These are phyloP conservation scores for Campoletis sonorensis DNA, from an alignment of 1,140 invertebrate genomes.

Conservation along the genomic window DNA sequence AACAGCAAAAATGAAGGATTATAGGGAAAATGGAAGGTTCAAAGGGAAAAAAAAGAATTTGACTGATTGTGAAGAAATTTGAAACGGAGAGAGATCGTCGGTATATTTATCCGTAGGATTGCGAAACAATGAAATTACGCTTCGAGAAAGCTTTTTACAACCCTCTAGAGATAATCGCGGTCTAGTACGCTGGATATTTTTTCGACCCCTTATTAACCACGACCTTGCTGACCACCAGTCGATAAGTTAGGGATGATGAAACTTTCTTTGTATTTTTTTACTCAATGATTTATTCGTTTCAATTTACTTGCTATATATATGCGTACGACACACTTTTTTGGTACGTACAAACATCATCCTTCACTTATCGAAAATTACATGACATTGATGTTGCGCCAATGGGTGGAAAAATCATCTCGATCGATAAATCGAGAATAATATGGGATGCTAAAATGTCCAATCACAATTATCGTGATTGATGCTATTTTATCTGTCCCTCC, in stretches of 20 bases:
- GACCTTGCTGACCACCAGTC: background rate
- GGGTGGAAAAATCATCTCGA: no score
- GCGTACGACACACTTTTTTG: no score
- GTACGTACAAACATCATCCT: no score
- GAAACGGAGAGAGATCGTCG: slow-evolving; percentile 55
- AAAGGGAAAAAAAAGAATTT: slow-evolving; percentile 39
- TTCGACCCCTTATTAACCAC: slow-evolving; percentile 14
- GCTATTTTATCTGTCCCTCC: no score
- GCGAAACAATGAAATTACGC: slow-evolving; percentile 59
- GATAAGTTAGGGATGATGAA: background rate
- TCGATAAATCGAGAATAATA: no score
- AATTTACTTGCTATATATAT: background rate
- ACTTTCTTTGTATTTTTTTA: background rate
- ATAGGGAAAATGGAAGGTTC: background rate
- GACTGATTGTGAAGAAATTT: slow-evolving; percentile 62
- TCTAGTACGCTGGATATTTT: slow-evolving; percentile 76
- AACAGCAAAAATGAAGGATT: background rate
- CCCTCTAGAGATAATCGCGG: slow-evolving; percentile 65
- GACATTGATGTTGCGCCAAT: no score
- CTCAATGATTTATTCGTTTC: background rate
- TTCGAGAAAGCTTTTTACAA: slow-evolving; percentile 61
- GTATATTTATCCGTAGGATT: slow-evolving; percentile 57
- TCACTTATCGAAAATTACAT: no score
- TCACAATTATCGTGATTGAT: no score
- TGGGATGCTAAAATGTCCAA: no score